These are phyloP conservation scores for Bradypus variegatus DNA, from an alignment of 2,797 vertebrate genomes.

Conservation along the genomic window DNA sequence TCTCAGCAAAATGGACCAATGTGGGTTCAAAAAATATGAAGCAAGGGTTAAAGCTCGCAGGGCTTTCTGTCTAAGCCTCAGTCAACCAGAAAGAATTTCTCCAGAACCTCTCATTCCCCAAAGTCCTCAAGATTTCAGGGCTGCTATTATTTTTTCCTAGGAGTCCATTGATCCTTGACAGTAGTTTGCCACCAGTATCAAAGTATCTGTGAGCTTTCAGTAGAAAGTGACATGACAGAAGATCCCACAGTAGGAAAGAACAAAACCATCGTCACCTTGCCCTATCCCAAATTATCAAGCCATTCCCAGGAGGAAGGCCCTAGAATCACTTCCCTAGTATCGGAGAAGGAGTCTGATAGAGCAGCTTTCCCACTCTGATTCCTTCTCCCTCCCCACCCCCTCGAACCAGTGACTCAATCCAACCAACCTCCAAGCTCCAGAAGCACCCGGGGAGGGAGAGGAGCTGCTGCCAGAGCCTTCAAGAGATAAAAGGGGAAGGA, in stretches of 20 bases:
- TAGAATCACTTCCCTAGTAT: not conserved
- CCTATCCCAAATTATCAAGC: not conserved
- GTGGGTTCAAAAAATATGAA: not conserved
- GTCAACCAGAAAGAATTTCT: not conserved
- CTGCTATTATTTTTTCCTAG: not conserved
- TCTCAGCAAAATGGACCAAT: not conserved
- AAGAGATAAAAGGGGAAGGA: not conserved
- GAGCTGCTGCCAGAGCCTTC: slow-evolving; percentile 1
- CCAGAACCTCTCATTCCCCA: not conserved
- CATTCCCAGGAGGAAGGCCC: not conserved
- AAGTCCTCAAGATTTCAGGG: not conserved
- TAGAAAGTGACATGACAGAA: not conserved
- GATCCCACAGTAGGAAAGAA: not conserved
- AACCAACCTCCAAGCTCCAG: not conserved
- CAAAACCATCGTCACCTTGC: not conserved
- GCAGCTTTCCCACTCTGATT: not conserved
- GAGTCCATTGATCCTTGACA: not conserved
- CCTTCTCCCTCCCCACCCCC: not conserved
- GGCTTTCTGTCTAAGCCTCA: not conserved
- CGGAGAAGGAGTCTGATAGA: too few relatives aligned
- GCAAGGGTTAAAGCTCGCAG: not conserved
- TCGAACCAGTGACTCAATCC: not conserved
- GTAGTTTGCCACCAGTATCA: not conserved
- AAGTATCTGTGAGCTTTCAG: not conserved
- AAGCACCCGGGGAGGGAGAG: not conserved